Evolutionary conservation across 2,888 invertebrate species (phyloP).

Genomic region (Zhengitettix transpicula): DNA sequence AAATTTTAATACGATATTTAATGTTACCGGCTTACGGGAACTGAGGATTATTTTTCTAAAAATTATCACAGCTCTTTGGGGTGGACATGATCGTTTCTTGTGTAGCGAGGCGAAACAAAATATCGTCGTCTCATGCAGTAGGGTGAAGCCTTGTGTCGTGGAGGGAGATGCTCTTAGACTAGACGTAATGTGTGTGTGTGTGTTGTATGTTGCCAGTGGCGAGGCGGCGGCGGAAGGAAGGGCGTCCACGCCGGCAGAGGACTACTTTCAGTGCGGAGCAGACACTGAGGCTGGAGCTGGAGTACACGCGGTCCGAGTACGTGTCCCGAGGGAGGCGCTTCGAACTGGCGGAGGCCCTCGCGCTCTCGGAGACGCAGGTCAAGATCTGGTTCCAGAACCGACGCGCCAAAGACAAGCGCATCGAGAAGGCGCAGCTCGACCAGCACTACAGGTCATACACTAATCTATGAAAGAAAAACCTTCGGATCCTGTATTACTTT

Average conservation of each 20-base stretch:
- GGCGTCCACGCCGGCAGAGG: constrained; percentile 71
- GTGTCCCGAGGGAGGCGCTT: constrained; percentile 73
- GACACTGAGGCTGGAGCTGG: constrained; percentile 74
- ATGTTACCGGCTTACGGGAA: no score
- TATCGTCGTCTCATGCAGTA: no score
- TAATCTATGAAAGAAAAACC: no score
- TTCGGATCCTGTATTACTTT: no score
- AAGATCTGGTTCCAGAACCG: constrained; percentile 92
- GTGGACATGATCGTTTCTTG: no score
- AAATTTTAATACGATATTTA: no score
- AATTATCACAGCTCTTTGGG: no score
- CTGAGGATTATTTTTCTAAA: no score
- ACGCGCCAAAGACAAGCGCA: constrained; percentile 87
- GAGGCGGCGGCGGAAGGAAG: constrained; percentile 69
- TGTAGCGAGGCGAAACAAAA: no score
- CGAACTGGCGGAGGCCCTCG: constrained; percentile 54
- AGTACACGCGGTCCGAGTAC: constrained; percentile 84
- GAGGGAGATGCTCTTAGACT: no score
- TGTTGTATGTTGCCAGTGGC: constrained; percentile 43
- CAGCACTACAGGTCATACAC: constrained; percentile 68
- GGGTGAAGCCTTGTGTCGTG: no score
- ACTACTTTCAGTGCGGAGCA: constrained; percentile 92
- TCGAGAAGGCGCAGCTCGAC: constrained; percentile 89
- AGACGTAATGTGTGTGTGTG: no score
- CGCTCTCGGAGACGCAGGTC: constrained; percentile 59